Conservation (phyloP, 2,113 vertebrate genomes). For the Bubo blakistoni region DNA sequence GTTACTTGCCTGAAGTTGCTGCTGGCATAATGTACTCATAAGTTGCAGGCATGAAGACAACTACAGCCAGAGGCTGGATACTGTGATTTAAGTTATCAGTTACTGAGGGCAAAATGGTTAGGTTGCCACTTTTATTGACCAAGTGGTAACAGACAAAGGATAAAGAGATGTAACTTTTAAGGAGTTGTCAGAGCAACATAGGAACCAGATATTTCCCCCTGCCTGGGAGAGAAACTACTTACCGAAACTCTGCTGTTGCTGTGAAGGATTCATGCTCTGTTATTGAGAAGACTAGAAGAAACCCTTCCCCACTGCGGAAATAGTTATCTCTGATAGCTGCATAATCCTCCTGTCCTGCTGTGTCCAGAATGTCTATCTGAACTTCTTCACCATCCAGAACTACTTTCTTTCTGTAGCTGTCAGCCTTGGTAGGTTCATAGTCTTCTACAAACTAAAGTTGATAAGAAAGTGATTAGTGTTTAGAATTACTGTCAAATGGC, state of each 20-base stretch:
- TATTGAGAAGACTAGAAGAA: slow-evolving; percentile 96
- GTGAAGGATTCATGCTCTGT: slow-evolving; percentile 93
- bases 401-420: slow-evolving; percentile 99
- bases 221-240: background rate
- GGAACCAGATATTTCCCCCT: background rate
- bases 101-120: background rate
- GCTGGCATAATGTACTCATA: background rate
- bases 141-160: background rate
- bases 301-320: slow-evolving; percentile 96
- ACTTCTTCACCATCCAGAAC: slow-evolving; percentile 96
- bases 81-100: background rate
- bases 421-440: slow-evolving; percentile 97
- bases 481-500: background rate
- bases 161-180: background rate
- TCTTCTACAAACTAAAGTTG: slow-evolving; percentile 94
- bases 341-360: slow-evolving; percentile 93
- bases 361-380: slow-evolving; percentile 93
- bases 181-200: background rate
- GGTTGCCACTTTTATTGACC: background rate
- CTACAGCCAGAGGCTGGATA: background rate
- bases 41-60: background rate
- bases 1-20: slow-evolving; percentile 29
- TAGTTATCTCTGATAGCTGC: slow-evolving; percentile 98
- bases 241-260: slow-evolving; percentile 92
- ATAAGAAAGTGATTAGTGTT: background rate